Evolutionary conservation across 2,113 vertebrate species (phyloP).

Genomic region (Seriola dumerili): DNA sequence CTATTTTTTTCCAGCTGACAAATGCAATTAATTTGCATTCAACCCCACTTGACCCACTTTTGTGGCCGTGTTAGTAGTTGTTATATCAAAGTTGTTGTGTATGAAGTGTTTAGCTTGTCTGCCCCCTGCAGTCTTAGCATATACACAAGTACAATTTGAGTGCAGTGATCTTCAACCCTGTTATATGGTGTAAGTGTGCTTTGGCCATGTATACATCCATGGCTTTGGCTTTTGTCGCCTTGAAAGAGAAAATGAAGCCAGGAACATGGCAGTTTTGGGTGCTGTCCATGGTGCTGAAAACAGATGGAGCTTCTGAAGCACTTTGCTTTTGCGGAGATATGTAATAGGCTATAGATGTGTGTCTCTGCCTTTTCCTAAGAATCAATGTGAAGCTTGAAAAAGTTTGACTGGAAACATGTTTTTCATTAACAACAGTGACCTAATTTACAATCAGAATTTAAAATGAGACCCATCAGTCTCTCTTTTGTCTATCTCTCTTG

Average conservation of each 20-base stretch:
- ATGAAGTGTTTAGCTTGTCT: conserved; percentile 28
- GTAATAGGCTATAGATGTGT: neutral
- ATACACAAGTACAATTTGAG: conserved; percentile 5
- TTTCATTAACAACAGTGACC: neutral
- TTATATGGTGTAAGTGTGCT: neutral
- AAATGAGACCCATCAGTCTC: neutral
- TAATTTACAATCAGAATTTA: conserved; percentile 28
- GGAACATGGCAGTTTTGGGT: neutral
- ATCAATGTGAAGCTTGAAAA: neutral
- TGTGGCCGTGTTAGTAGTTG: neutral
- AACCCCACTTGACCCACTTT: conserved; percentile 1
- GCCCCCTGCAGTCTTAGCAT: neutral
- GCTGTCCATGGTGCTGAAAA: conserved; percentile 69
- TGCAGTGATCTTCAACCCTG: neutral
- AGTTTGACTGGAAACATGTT: neutral
- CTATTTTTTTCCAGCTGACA: neutral
- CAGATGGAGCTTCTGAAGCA: neutral
- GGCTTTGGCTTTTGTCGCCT: neutral
- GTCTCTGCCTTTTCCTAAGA: neutral
- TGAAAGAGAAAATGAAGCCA: neutral
- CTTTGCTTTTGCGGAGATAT: neutral
- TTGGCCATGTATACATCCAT: neutral
- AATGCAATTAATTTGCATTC: conserved; percentile 1
- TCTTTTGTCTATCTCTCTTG: neutral
- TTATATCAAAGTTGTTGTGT: neutral